Evolutionary conservation across 2,797 vertebrate species (phyloP).

Genomic region (Coreius guichenoti): DNA sequence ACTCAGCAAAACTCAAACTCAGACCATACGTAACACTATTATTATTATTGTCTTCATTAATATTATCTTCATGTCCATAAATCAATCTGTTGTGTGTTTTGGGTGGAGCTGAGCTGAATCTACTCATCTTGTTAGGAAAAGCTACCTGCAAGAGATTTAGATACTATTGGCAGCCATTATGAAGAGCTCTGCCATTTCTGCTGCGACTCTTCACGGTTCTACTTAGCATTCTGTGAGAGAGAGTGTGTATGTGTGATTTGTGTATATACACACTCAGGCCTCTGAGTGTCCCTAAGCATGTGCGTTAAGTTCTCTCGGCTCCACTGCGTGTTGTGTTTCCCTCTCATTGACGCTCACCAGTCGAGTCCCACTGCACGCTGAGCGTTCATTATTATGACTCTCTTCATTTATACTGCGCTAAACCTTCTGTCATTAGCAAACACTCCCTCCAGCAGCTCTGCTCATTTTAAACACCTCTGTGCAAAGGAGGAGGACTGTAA

Average conservation of each 20-base stretch:
- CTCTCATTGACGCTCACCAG: slow-evolving; percentile 18
- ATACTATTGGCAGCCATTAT: slow-evolving; percentile 55
- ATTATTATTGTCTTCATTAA: not conserved
- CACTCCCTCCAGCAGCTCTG: slow-evolving; percentile 19
- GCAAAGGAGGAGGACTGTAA: slow-evolving; percentile 25
- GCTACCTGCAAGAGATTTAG: not conserved
- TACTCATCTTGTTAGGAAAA: slow-evolving; percentile 6
- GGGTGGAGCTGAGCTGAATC: not conserved
- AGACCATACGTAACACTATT: not conserved
- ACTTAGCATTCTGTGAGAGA: slow-evolving; percentile 44
- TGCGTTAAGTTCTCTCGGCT: slow-evolving; percentile 4
- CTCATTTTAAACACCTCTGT: slow-evolving; percentile 26
- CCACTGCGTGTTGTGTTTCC: slow-evolving; percentile 29
- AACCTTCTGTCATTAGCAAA: slow-evolving; percentile 11
- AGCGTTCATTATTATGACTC: slow-evolving; percentile 32
- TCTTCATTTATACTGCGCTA: slow-evolving; percentile 36
- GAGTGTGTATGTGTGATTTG: not conserved
- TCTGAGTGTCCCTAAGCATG: slow-evolving; percentile 23
- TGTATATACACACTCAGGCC: not conserved
- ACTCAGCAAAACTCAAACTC: not conserved
- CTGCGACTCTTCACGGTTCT: slow-evolving; percentile 27
- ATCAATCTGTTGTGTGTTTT: not conserved
- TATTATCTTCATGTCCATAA: not conserved
- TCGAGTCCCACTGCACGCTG: not conserved
- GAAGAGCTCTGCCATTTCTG: slow-evolving; percentile 54